Percentiles rank a stretch among this genome's conserved stretches.
These are phyloP conservation scores for Cydia fagiglandana DNA, from an alignment of 1,140 invertebrate species.

Conservation along the genomic window DNA sequence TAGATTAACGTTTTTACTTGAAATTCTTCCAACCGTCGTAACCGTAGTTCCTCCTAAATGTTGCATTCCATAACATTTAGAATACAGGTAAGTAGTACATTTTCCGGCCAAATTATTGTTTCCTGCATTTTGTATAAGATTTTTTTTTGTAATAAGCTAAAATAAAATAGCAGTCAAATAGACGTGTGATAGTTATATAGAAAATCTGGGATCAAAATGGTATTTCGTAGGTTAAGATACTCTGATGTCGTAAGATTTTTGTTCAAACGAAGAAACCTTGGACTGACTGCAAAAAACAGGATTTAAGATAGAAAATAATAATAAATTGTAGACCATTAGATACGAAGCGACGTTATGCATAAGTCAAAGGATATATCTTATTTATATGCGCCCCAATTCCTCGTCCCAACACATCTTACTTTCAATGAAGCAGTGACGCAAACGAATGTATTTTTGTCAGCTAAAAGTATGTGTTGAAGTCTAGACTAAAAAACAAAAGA, in stretches of 20 bases:
- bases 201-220: too few species aligned
- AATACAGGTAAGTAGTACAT: neutral
- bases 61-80: neutral
- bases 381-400: neutral
- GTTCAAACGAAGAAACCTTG: too few species aligned
- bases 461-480: neutral
- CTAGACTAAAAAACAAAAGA: neutral
- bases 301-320: neutral
- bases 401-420: slow-evolving; percentile 8
- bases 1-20: neutral
- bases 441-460: slow-evolving; percentile 1
- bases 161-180: too few species aligned
- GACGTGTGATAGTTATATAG: too few species aligned
- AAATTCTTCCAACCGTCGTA: neutral
- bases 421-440: slow-evolving; percentile 8
- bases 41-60: neutral
- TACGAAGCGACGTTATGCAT: neutral
- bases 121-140: too few species aligned
- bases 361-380: neutral
- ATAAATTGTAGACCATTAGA: neutral
- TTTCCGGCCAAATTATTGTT: too few species aligned
- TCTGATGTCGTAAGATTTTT: too few species aligned
- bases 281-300: too few species aligned
- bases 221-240: too few species aligned
- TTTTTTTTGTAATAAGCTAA: too few species aligned